A percentile compares a stretch with the other conserved stretches of the same genome.
phyloP scores from a whole-genome alignment of 1,140 invertebrate genomes.

The Phthorimaea operculella region DNA sequence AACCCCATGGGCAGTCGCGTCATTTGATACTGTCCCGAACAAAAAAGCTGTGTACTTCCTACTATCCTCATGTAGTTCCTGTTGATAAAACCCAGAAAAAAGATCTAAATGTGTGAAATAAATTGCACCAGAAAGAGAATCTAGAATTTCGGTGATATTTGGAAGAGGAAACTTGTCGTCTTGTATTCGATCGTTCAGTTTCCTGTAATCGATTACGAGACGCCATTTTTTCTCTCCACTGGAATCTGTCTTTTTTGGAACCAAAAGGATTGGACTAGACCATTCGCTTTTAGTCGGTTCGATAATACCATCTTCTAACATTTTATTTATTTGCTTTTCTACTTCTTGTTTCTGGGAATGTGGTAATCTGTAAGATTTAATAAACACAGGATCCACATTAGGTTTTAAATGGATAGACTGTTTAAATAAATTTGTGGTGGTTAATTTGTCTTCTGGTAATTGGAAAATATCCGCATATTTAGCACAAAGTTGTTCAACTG shows the following conservation, averaged over 20 bases:
- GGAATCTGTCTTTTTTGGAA: constrained; percentile 16
- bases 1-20: constrained; percentile 20
- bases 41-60: constrained; percentile 19
- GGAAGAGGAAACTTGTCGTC: constrained; percentile 14
- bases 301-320: constrained; percentile 19
- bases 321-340: constrained; percentile 14
- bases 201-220: constrained; percentile 14
- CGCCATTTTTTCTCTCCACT: constrained; percentile 15
- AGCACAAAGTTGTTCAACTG: constrained; percentile 27
- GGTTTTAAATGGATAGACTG: constrained; percentile 22
- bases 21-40: constrained; percentile 21
- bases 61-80: constrained; percentile 9
- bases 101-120: constrained; percentile 22
- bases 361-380: constrained; percentile 32
- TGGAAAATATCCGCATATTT: constrained; percentile 31
- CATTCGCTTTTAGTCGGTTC: constrained; percentile 19
- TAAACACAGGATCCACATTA: constrained; percentile 21
- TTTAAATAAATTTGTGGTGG: constrained; percentile 23
- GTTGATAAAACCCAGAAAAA: constrained; percentile 14
- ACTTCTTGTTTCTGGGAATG: constrained; percentile 18
- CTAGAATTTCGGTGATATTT: constrained; percentile 16
- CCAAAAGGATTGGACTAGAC: constrained; percentile 19
- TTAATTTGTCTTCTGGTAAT: constrained; percentile 22
- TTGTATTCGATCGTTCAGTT: constrained; percentile 11
- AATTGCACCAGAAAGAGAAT: constrained; percentile 17